Percentiles rank a stretch among this genome's conserved stretches.
Conservation (phyloP, 2,113 vertebrate genomes). For the Psittacara wagleri region DNA sequence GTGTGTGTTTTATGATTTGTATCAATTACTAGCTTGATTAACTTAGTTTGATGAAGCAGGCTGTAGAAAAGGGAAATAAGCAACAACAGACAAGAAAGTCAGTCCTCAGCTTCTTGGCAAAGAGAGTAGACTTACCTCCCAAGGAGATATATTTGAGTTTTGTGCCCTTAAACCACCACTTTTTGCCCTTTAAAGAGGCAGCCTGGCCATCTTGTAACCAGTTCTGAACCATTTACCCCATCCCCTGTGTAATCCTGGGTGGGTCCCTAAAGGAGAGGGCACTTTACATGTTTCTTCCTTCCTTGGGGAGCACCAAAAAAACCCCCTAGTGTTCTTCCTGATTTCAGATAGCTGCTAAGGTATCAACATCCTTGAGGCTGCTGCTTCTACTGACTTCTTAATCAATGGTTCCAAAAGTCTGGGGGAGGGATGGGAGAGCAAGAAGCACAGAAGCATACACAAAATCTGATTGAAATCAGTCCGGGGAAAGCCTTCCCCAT, state of each 20-base stretch:
- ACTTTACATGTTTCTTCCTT: background rate
- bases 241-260: background rate
- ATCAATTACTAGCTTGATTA: background rate
- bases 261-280: background rate
- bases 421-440: background rate
- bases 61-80: background rate
- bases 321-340: background rate
- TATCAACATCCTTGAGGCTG: background rate
- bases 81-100: background rate
- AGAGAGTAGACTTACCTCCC: background rate
- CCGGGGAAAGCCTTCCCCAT: background rate
- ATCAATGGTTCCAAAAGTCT: background rate
- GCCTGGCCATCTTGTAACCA: background rate
- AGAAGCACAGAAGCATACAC: background rate
- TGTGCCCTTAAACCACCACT: background rate
- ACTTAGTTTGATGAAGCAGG: background rate
- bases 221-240: background rate
- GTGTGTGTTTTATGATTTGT: background rate
- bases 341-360: background rate
- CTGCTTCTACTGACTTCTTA: background rate
- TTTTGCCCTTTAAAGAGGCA: background rate
- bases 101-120: background rate
- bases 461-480: background rate
- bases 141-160: background rate
- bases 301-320: background rate